Conservation (phyloP, 2,113 vertebrate species). For the Brachypodius melanocephalos region DNA sequence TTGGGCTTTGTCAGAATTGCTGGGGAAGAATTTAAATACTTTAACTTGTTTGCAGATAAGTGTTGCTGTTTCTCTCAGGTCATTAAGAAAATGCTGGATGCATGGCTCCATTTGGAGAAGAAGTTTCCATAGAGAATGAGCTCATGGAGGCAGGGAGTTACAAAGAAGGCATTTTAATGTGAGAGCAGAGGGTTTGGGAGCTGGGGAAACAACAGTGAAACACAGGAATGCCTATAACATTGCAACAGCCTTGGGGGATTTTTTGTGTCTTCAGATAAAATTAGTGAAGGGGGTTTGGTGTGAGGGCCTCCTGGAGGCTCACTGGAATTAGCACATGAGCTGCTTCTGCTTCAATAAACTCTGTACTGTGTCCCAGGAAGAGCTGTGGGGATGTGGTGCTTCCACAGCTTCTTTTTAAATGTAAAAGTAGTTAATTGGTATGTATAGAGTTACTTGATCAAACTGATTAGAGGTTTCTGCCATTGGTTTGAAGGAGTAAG, state of each 20-base stretch:
- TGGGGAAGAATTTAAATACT: background rate
- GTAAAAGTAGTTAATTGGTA: background rate
- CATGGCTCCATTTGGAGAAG: background rate
- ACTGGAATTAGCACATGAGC: background rate
- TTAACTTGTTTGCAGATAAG: background rate
- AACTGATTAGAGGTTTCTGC: background rate
- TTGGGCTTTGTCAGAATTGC: background rate
- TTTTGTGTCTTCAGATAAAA: constrained; percentile 5
- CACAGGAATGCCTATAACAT: background rate
- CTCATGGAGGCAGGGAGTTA: background rate
- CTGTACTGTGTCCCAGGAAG: background rate
- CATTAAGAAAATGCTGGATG: background rate
- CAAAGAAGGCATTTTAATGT: background rate
- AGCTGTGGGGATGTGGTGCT: background rate
- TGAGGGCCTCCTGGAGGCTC: background rate
- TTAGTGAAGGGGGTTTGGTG: background rate
- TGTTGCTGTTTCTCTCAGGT: background rate
- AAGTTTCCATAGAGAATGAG: background rate
- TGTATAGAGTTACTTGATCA: background rate
- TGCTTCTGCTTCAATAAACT: background rate
- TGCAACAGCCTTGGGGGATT: background rate
- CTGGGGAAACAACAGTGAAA: background rate
- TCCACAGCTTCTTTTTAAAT: background rate
- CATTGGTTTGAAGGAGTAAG: background rate
- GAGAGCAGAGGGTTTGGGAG: background rate